Evolutionary conservation across 2,113 vertebrate genomes (phyloP), one percentile per base, ranked within the genome.

Genomic region (Hoplias malabaricus): DNA sequence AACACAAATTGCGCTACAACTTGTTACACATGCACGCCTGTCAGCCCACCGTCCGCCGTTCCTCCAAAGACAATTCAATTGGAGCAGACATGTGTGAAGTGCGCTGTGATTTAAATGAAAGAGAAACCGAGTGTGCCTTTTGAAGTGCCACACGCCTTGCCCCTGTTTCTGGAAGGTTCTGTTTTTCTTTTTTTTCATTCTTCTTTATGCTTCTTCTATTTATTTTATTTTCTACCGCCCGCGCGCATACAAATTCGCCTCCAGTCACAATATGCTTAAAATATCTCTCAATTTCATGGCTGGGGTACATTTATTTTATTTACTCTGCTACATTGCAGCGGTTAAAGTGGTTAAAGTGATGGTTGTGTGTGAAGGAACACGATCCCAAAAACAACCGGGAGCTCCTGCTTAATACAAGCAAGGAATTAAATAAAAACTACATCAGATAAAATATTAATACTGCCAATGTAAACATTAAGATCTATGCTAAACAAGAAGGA

Each of bases 1-100:
- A 82, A 84, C 70, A 27, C 80, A 38, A 78, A 84, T 78, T 87
- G 76, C 82, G 75, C 81, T 63, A 67, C 36, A 12, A 78, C 82
- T 80, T 56, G 71, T 86, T 80, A 81, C 85, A 71, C 74, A 43
- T 40, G 59, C 79, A 65, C 54, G 80, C 73, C 75, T 78, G 83
- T 75, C 78, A 80, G 73, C 65, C n/a, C 29, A n/a, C 10, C 38
- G 46, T 48, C 50, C 66, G 86, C 83, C 87, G 88, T 86, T 86
- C 88, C 84, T 82, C 75, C 65, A 73, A 86, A 79, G 67, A 75
- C 81, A 54, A 75, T 74, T 81, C 81, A 71, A 73, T 82, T 75
- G 50, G 53, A 80, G 14, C 1, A 25, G 70, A 79, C 67, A 85
- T 83, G 80, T 69, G 83, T 69, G 14, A 83, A 85, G 83, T 78